Evolutionary conservation across 2,888 invertebrate species (phyloP).

Genomic region (Aproaerema taeniolella): DNA sequence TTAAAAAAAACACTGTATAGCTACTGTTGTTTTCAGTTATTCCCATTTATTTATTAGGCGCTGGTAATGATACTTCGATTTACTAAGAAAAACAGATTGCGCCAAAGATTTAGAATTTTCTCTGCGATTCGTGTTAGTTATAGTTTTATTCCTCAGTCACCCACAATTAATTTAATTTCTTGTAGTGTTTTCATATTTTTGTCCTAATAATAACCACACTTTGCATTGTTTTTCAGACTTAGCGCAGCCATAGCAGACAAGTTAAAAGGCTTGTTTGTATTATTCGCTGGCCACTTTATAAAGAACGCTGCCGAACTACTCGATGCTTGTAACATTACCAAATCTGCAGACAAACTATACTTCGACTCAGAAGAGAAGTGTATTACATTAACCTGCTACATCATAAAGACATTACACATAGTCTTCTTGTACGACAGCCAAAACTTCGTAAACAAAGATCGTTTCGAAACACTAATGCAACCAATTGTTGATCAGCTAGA

Average conservation of each 20-base stretch:
- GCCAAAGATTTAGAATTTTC: too few relatives aligned
- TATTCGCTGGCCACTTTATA: slow-evolving; percentile 92
- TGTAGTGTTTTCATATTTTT: too few relatives aligned
- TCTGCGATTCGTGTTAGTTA: too few relatives aligned
- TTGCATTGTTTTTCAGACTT: slow-evolving; percentile 78
- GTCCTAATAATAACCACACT: too few relatives aligned
- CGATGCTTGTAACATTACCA: slow-evolving; percentile 80
- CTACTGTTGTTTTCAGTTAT: too few relatives aligned
- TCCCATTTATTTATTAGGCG: too few relatives aligned
- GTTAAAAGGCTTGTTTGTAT: slow-evolving; percentile 90
- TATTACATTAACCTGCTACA: slow-evolving; percentile 80
- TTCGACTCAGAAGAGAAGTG: slow-evolving; percentile 77
- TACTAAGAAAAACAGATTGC: too few relatives aligned
- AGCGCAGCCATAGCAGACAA: slow-evolving; percentile 87
- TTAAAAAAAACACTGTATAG: too few relatives aligned
- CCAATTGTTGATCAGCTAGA: slow-evolving; percentile 94
- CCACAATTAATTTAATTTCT: too few relatives aligned
- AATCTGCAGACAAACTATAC: slow-evolving; percentile 69
- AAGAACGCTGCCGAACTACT: slow-evolving; percentile 87
- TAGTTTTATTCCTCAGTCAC: too few relatives aligned
- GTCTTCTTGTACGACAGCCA: slow-evolving; percentile 91
- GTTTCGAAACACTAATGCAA: slow-evolving; percentile 90
- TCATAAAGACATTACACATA: slow-evolving; percentile 84
- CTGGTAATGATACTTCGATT: too few relatives aligned
- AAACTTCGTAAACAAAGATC: slow-evolving; percentile 89